Percentiles rank a stretch among this genome's conserved stretches.
These are phyloP conservation scores for Pica pica DNA, from an alignment of 2,113 vertebrate genomes.

Conservation along the genomic window DNA sequence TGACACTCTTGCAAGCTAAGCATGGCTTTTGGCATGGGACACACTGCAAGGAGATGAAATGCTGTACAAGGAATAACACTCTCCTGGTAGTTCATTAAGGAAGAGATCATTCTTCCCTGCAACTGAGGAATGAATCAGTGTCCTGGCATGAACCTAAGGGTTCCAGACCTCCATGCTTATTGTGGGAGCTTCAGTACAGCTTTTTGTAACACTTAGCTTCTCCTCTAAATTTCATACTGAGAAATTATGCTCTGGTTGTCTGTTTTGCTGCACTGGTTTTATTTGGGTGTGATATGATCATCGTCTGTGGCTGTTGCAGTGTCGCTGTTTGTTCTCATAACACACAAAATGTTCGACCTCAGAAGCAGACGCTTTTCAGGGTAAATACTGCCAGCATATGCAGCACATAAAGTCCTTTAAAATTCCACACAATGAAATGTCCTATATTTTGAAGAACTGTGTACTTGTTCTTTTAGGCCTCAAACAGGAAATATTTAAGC, in stretches of 20 bases:
- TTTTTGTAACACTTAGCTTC: background rate
- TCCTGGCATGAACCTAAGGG: background rate
- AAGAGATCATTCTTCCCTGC: background rate
- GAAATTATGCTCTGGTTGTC: constrained; percentile 25
- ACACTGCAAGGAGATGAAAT: background rate
- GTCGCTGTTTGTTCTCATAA: background rate
- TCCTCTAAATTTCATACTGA: constrained; percentile 23
- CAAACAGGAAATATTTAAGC: constrained; percentile 44
- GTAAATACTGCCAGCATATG: background rate
- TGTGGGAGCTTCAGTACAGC: background rate
- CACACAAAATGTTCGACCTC: constrained; percentile 43
- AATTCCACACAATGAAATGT: background rate
- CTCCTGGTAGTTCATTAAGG: background rate
- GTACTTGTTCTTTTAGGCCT: constrained; percentile 25
- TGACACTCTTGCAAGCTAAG: background rate
- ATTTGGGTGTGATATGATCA: constrained; percentile 18
- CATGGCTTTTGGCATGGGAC: background rate
- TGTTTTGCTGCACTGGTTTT: constrained; percentile 20
- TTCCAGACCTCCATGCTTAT: background rate
- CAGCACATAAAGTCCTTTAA: constrained; percentile 2
- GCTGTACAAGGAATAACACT: background rate
- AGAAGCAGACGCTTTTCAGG: background rate
- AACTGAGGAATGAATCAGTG: background rate
- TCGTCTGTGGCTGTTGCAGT: background rate
- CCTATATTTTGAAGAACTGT: constrained; percentile 12